Base-by-base conservation (phyloP, 2,797 vertebrate species). In the Cuniculus paca region DNA sequence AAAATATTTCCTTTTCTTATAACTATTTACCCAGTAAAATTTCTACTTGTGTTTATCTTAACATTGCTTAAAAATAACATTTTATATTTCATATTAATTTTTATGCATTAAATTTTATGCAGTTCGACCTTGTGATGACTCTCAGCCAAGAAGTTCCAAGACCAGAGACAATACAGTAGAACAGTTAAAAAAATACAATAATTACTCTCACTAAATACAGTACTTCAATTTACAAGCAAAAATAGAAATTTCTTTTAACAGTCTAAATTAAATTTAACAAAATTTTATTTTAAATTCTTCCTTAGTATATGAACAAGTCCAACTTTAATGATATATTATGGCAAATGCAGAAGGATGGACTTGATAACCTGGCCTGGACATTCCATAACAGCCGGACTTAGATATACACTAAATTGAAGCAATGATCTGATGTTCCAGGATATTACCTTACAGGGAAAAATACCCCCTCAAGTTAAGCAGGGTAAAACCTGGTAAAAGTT, bases 91-190 rank as follows among this genome's bases (percentile, higher is more conserved):
- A 6, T 91, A 36, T 75, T 93, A 84, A 81, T 93, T 92, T 93
- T 74, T 20, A 24, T 5, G 61, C 70, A 36, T 79, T 93, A 84
- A 77, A 90, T 92, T 93, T 74, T 20, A 24, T 5, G 61, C 70
- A 87, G 84, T 88, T 88, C 31, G 68, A 0, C 63, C 65, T 24
- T 7, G 65, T 79, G 80, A 93, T 50, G 82, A 86, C 45, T 82
- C 20, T 95, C 50, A 93, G 34, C 48, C 19, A 91, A 82, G 56
- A 28, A 92, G 70, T 10, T 74, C 13, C 86, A 88, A 95, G 11
- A 54, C 60, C 6, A 34, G n/a, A n/a, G n/a, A n/a, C n/a, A n/a
- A n/a, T n/a, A n/a, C n/a, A n/a, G n/a, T n/a, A n/a, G 4, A 78
- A 75, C 4, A 63, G 17, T 6, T 50, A 26, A 89, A 75, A 88